phyloP scores from a whole-genome alignment of 2,888 invertebrate species.

The Neoitamus cyanurus region DNA sequence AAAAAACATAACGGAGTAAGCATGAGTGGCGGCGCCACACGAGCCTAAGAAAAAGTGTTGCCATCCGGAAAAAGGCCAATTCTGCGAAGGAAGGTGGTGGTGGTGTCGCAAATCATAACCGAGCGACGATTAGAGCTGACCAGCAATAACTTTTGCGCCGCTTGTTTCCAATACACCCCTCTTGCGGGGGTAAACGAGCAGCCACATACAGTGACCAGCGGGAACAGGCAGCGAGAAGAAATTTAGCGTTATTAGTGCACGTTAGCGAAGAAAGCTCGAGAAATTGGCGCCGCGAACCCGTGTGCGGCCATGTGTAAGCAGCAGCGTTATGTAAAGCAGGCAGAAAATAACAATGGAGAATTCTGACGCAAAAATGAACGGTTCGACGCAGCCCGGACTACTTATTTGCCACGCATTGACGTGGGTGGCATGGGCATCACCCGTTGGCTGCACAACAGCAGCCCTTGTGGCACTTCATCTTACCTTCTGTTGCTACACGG shows the following conservation, averaged over 20 bases:
- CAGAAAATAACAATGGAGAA: neutral
- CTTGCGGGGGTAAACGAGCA: neutral
- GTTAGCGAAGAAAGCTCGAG: neutral
- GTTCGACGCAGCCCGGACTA: neutral
- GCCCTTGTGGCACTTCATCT: neutral
- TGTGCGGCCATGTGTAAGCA: conserved; percentile 29
- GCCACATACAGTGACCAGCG: neutral
- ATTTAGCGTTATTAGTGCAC: conserved; percentile 13
- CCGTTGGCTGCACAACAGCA: neutral
- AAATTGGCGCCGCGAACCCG: conserved; percentile 16
- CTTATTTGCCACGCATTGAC: neutral
- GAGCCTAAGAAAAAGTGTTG: neutral
- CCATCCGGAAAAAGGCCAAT: neutral
- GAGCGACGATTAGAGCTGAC: neutral
- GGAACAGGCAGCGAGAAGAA: neutral
- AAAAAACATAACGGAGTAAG: neutral
- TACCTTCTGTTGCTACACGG: neutral
- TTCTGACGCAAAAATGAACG: neutral
- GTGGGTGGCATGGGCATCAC: neutral
- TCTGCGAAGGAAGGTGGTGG: neutral
- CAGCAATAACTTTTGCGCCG: neutral
- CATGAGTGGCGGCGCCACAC: neutral
- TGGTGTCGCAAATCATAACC: too few relatives aligned
- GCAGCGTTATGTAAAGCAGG: conserved; percentile 8
- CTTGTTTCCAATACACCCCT: neutral